Base-by-base conservation (phyloP, 2,888 invertebrate genomes). In the Rhagophthalmus giganteus region DNA sequence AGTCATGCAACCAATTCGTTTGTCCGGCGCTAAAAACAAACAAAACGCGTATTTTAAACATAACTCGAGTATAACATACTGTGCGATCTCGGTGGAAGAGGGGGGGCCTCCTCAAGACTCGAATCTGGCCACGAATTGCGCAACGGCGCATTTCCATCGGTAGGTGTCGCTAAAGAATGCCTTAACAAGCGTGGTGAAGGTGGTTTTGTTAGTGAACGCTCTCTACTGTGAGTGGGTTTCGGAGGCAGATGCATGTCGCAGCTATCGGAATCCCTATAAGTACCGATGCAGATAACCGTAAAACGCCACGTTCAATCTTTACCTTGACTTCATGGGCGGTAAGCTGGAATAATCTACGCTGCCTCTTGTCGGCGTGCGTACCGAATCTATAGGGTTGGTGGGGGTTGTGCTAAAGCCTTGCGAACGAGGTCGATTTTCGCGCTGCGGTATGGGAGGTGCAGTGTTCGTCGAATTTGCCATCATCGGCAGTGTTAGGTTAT, bases 41-140 rank as follows among this genome's bases (percentile, higher is more conserved):
- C 20, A 11, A 20, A 49, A 24, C 14, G 32, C 9, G 32, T 13
- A 40, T 33, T 25, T 26, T 3, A 2, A 8, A 3, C 8, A 27
- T 3, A 10, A 31, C n/a, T n/a, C n/a, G n/a, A n/a, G n/a, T n/a
- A 13, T 20, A 40, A 34, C 74, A 69, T 71, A 86, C 86, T 85
- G 58, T 87, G 86, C 4, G 89, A 88, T 52, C 91, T 76, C 0
- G 91, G 91, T 2, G 91, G 91, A 45, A 91, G 69, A 0, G 91
- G 91, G 10, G 90, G 90, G 0, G 90, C 90, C 59, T 84, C 84
- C 46, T 81, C 76, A 2, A 33, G 12, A 13, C 27, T 56, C 75
- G 74, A 54, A 75, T 84, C 72, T 67, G 82, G 73, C 86, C 86
- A 73, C 58, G 81, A 73, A 67, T 74, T 76, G 69, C 85, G 63